Percentiles rank a stretch among this genome's conserved stretches.
Evolutionary conservation across 2,888 invertebrate species (phyloP).

Genomic region (Lasioglossum figueresi): DNA sequence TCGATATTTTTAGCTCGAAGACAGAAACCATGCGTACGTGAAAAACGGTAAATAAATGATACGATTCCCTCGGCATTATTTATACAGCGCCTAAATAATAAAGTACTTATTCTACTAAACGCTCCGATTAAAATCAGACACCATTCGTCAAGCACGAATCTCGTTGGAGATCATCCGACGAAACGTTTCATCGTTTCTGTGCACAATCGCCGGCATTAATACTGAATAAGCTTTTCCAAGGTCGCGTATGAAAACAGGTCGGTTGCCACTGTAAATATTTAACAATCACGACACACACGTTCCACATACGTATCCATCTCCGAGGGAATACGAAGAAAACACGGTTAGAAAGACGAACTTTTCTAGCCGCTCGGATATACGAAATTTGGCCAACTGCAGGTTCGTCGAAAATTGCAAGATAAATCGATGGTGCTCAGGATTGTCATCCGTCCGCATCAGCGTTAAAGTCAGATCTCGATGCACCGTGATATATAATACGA

Average conservation of each 20-base stretch:
- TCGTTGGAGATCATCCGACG: not conserved
- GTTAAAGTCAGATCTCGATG: constrained; percentile 8
- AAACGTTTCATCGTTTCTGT: not conserved
- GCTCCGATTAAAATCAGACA: not conserved
- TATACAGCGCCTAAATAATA: not conserved
- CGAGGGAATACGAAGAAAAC: not conserved
- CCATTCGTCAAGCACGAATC: not conserved
- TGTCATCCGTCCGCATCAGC: constrained; percentile 6
- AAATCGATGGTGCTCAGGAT: not conserved
- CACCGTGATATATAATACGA: not conserved
- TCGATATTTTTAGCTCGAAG: not conserved
- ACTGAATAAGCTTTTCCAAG: not conserved
- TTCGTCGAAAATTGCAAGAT: not conserved
- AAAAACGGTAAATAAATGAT: not conserved
- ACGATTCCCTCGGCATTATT: not conserved
- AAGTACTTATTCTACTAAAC: not conserved
- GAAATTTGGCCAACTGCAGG: not conserved
- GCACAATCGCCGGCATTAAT: not conserved
- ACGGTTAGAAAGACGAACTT: not conserved
- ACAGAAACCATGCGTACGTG: not conserved
- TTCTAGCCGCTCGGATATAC: not conserved
- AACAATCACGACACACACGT: not conserved
- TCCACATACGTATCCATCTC: not conserved
- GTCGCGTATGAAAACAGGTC: constrained; percentile 14
- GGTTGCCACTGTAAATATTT: constrained; percentile 14